phyloP scores from a whole-genome alignment of 2,797 vertebrate genomes.

The Alosa sapidissima region DNA sequence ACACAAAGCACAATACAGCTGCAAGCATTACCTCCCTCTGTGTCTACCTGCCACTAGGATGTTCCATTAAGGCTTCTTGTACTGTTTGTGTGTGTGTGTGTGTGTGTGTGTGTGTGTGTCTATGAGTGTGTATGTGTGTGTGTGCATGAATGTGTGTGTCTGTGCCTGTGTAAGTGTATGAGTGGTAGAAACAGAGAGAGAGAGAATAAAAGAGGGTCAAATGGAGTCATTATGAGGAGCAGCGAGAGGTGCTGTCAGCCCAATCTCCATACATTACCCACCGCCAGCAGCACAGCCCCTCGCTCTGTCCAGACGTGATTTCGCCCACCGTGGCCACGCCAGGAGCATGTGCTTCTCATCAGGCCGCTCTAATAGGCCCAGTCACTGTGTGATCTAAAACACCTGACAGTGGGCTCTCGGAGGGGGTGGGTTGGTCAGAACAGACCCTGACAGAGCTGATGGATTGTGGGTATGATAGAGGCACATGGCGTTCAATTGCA shows the following conservation, averaged over 20 bases:
- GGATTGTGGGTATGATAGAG: background rate
- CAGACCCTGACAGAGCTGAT: constrained; percentile 12
- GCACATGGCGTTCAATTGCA: constrained; percentile 14
- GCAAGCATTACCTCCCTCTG: background rate
- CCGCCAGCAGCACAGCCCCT: constrained; percentile 26
- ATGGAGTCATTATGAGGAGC: constrained; percentile 38
- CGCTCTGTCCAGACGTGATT: constrained; percentile 36
- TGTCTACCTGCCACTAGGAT: constrained; percentile 38
- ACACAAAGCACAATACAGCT: background rate
- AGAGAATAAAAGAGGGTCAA: constrained; percentile 42
- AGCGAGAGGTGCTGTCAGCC: constrained; percentile 37
- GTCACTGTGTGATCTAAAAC: constrained; percentile 36
- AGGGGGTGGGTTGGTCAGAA: background rate
- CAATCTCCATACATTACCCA: constrained; percentile 43
- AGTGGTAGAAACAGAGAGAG: constrained; percentile 3
- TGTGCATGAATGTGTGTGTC: background rate
- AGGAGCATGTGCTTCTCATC: constrained; percentile 54
- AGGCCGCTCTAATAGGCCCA: constrained; percentile 40
- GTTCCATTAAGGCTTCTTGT: constrained; percentile 38
- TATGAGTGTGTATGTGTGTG: background rate
- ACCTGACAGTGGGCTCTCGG: constrained; percentile 35
- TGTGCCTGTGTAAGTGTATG: background rate
- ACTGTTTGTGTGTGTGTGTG: background rate
- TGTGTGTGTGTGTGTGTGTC: constrained; percentile 9
- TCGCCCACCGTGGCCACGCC: constrained; percentile 35